Evolutionary conservation across 1,140 invertebrate genomes (phyloP).

Genomic region (Drosophila trapezifrons): DNA sequence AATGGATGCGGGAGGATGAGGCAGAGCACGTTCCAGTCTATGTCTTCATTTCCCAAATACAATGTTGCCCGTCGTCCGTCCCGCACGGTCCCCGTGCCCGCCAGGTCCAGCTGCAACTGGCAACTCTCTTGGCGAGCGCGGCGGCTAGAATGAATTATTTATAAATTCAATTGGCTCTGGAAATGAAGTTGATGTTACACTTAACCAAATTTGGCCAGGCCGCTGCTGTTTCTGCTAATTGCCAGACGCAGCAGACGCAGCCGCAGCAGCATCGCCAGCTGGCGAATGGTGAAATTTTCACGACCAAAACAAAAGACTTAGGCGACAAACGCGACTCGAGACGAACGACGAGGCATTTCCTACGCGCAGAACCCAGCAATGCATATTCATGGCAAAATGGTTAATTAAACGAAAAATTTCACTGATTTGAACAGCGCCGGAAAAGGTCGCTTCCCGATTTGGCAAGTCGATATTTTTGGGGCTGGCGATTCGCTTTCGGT

Average conservation of each 20-base stretch:
- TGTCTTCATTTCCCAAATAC: conserved; percentile 81
- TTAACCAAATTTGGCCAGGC: conserved; percentile 75
- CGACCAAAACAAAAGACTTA: conserved; percentile 61
- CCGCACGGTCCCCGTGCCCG: background rate
- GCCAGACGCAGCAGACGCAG: conserved; percentile 30
- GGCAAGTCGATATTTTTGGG: conserved; percentile 50
- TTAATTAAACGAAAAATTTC: conserved; percentile 51
- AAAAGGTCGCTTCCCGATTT: conserved; percentile 56
- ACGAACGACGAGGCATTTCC: conserved; percentile 4
- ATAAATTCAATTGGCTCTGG: conserved; percentile 73
- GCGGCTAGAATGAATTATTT: conserved; percentile 74
- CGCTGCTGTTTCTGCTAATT: conserved; percentile 65
- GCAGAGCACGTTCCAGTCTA: conserved; percentile 52
- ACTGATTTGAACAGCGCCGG: conserved; percentile 50
- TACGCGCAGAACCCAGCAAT: conserved; percentile 27
- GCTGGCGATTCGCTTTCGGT: conserved; percentile 34
- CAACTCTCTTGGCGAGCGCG: conserved; percentile 31
- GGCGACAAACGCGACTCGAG: conserved; percentile 37
- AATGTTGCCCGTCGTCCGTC: conserved; percentile 45
- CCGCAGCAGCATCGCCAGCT: conserved; percentile 4
- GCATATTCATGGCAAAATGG: conserved; percentile 59
- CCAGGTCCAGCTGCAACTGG: conserved; percentile 17
- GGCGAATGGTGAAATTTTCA: conserved; percentile 66
- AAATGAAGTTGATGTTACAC: conserved; percentile 79
- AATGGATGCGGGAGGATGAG: conserved; percentile 18